Percentiles rank a stretch among this genome's conserved stretches.
Evolutionary conservation across 2,113 vertebrate species (phyloP).

Genomic region (Dromas ardeola): DNA sequence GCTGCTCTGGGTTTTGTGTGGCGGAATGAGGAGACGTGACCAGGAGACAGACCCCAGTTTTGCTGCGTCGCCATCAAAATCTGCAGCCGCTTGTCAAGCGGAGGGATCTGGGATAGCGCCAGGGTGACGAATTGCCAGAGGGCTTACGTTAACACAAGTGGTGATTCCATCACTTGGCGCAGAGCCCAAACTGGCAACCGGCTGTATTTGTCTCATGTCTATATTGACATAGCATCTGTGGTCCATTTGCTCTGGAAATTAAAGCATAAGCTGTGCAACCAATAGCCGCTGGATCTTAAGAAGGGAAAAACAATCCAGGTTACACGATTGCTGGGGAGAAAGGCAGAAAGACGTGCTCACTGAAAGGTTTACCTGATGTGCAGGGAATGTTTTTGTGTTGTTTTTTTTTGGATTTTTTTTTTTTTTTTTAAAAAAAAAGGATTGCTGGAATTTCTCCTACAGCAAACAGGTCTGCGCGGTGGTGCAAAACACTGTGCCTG

Average conservation of each 20-base stretch:
- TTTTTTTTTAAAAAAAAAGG: neutral
- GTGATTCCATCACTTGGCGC: conserved; percentile 48
- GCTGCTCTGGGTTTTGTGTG: neutral
- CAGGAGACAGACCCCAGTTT: neutral
- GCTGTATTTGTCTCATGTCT: conserved; percentile 64
- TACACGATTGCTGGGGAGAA: neutral
- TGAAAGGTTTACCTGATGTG: neutral
- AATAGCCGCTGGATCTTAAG: neutral
- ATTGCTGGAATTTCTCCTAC: neutral
- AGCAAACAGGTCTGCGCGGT: neutral
- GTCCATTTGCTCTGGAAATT: conserved; percentile 62
- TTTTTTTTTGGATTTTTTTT: accelerated
- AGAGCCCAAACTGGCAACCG: conserved; percentile 35
- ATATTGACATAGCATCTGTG: conserved; percentile 64
- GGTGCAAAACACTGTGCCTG: neutral
- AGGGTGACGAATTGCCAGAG: conserved; percentile 49
- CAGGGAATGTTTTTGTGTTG: neutral
- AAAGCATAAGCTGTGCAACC: conserved; percentile 25
- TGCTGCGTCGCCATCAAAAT: neutral
- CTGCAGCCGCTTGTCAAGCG: neutral
- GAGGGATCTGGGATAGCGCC: conserved; percentile 17
- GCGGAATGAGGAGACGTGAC: neutral
- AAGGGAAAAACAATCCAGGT: neutral
- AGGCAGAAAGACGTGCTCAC: neutral
- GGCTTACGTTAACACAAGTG: conserved; percentile 31